Evolutionary conservation across 2,888 invertebrate species (phyloP).

Genomic region (Tipula confusa): DNA sequence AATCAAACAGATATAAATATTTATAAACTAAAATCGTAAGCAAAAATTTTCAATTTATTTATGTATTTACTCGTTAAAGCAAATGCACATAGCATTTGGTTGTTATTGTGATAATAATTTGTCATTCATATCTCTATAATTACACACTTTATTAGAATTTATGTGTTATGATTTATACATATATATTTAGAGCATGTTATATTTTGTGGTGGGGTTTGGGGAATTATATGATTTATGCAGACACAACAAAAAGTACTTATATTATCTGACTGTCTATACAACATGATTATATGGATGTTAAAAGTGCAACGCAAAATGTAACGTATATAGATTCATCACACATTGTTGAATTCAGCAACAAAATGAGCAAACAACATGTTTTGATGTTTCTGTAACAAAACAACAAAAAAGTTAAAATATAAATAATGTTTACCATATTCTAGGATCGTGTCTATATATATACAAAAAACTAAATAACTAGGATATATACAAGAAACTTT

Average conservation of each 20-base stretch:
- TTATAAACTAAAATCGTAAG: conserved; percentile 13
- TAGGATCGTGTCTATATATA: neutral
- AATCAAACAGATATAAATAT: conserved; percentile 7
- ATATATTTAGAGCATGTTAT: too few species aligned
- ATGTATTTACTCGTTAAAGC: neutral
- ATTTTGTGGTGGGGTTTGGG: neutral
- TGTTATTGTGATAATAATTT: neutral
- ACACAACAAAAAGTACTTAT: neutral
- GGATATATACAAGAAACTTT: neutral
- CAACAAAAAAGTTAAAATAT: neutral
- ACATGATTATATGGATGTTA: neutral
- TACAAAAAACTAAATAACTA: too few species aligned
- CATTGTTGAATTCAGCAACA: neutral
- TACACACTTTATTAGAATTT: conserved; percentile 20
- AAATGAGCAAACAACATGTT: neutral
- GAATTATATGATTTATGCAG: neutral
- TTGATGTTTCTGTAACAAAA: neutral
- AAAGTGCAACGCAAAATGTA: neutral
- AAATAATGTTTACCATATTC: neutral
- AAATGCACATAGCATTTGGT: neutral
- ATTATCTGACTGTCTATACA: neutral
- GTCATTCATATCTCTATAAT: conserved; percentile 20
- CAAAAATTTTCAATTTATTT: neutral
- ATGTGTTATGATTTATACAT: neutral
- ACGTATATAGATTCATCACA: neutral